Conservation (phyloP, 2,888 invertebrate genomes). For the Orchesella flavescens region DNA sequence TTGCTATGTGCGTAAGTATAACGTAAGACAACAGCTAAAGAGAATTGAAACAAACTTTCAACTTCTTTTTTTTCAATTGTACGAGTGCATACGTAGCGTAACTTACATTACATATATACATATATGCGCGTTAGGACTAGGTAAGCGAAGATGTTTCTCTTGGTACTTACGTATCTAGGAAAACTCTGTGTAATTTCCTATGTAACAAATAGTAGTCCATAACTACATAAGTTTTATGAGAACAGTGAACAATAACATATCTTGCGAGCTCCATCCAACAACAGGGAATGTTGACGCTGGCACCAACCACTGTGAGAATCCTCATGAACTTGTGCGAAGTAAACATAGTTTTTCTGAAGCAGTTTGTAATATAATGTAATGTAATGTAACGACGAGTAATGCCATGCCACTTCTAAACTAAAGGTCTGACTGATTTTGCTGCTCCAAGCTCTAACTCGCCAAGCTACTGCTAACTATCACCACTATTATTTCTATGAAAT, state of each 20-base stretch:
- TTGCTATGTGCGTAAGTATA: conserved; percentile 16
- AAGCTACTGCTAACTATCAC: conserved; percentile 8
- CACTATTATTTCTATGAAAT: conserved; percentile 20
- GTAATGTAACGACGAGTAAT: not conserved
- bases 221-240: conserved; percentile 1
- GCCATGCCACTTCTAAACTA: not conserved
- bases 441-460: not conserved
- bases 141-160: not conserved
- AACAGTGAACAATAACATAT: conserved; percentile 46
- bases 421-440: not conserved
- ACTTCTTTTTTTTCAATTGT: not conserved
- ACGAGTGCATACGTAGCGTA: not conserved
- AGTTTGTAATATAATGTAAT: conserved; percentile 1
- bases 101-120: not conserved
- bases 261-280: conserved; percentile 5
- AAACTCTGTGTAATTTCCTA: conserved; percentile 7
- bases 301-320: conserved; percentile 20
- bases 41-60: not conserved
- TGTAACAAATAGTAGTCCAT: not conserved
- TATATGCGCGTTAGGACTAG: not conserved
- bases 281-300: conserved; percentile 28
- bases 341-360: conserved; percentile 9
- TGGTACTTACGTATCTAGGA: not conserved
- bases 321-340: not conserved
- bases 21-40: conserved; percentile 9